phyloP scores from a whole-genome alignment of 2,797 vertebrate genomes.

The Aplochiton taeniatus region DNA sequence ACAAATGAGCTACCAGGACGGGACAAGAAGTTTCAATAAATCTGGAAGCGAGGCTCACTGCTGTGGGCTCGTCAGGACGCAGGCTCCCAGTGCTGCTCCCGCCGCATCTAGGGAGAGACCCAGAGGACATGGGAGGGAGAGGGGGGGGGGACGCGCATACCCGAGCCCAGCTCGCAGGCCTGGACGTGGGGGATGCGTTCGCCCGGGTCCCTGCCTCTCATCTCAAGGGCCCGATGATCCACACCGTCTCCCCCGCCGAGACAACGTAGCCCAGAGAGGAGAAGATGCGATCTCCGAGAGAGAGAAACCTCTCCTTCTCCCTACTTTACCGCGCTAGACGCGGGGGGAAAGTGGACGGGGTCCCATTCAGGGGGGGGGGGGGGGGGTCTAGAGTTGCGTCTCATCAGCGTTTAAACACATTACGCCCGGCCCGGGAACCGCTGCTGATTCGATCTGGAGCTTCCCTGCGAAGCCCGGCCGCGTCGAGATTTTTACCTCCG shows the following conservation, averaged over 20 bases:
- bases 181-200: no score
- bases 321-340: not conserved
- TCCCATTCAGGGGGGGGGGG: no score
- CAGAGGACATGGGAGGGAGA: not conserved
- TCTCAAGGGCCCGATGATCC: no score
- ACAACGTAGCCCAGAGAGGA: no score
- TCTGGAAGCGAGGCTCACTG: constrained; percentile 57
- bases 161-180: no score
- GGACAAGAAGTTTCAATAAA: constrained; percentile 86
- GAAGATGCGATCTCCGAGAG: no score
- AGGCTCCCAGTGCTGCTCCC: constrained; percentile 57
- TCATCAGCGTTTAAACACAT: constrained; percentile 77
- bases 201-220: no score
- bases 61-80: constrained; percentile 56
- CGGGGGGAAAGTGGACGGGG: constrained; percentile 55
- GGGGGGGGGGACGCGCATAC: no score
- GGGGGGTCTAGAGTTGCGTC: constrained; percentile 78
- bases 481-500: constrained; percentile 73
- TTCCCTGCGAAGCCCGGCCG: constrained; percentile 64
- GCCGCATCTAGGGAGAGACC: constrained; percentile 14
- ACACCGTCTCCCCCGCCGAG: no score
- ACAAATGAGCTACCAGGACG: constrained; percentile 96
- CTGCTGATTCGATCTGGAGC: constrained; percentile 78
- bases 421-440: constrained; percentile 64
- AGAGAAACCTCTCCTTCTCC: no score